phyloP scores from a whole-genome alignment of 2,113 vertebrate genomes.

The Plecotus auritus region DNA sequence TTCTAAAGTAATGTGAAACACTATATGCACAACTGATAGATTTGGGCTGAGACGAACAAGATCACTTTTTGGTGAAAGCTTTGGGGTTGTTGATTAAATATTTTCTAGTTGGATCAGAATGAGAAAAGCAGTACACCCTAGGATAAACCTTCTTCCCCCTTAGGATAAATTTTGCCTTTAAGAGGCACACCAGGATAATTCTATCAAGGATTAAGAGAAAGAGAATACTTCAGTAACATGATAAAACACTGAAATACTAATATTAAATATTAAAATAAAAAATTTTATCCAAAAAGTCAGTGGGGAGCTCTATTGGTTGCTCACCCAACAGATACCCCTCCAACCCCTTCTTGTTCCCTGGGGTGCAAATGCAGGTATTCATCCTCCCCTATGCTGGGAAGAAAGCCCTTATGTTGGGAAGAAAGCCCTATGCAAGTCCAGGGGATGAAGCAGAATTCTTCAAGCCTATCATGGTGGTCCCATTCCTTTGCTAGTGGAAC shows the following conservation, averaged over 20 bases:
- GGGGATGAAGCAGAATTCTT: neutral
- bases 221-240: neutral
- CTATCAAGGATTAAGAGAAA: neutral
- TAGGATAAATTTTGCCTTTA: neutral
- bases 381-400: neutral
- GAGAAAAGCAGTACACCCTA: neutral
- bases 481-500: neutral
- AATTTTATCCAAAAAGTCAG: neutral
- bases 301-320: neutral
- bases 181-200: neutral
- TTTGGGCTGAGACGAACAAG: neutral
- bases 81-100: neutral
- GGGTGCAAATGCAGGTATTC: neutral
- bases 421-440: neutral
- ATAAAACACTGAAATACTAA: neutral
- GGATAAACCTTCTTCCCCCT: neutral
- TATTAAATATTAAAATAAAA: neutral
- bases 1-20: neutral
- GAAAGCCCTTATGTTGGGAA: neutral
- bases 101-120: neutral
- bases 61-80: neutral
- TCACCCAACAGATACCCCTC: neutral
- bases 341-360: neutral
- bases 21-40: neutral
- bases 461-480: neutral